phyloP scores from a whole-genome alignment of 64 coral and sea anemone species.

The Pocillopora verrucosa region DNA sequence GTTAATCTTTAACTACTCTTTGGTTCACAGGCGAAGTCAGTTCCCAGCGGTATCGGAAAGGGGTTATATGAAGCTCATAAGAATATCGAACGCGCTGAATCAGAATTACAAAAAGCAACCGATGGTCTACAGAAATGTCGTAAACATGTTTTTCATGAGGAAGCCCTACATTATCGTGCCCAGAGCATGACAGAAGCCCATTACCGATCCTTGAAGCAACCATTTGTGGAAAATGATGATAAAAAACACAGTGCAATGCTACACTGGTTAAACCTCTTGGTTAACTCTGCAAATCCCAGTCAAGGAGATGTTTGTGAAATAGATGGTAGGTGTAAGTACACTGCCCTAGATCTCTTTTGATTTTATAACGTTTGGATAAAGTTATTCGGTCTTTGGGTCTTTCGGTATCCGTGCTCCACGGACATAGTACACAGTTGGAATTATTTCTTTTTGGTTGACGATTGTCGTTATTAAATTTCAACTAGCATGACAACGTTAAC shows the following conservation, averaged over 20 bases:
- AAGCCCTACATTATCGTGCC: slow-evolving; percentile 2
- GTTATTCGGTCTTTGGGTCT: no score
- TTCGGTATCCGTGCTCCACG: no score
- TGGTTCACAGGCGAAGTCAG: neutral
- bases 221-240: neutral
- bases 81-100: slow-evolving; percentile 42
- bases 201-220: slow-evolving; percentile 17
- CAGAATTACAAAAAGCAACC: slow-evolving; percentile 46
- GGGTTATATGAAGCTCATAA: slow-evolving; percentile 52
- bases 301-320: neutral
- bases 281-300: neutral
- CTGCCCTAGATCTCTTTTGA: no score
- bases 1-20: neutral
- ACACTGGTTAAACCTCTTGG: slow-evolving; percentile 5
- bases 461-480: no score
- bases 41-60: slow-evolving; percentile 39
- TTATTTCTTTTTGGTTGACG: no score
- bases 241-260: neutral
- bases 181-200: slow-evolving; percentile 33
- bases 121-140: slow-evolving; percentile 53
- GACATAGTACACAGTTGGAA: no score
- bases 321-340: no score
- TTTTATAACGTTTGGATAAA: no score
- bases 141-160: slow-evolving; percentile 77
- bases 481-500: no score